A percentile compares a stretch with the other conserved stretches of the same genome.
phyloP scores from a whole-genome alignment of 2,888 invertebrate genomes.

The Labia minor region DNA sequence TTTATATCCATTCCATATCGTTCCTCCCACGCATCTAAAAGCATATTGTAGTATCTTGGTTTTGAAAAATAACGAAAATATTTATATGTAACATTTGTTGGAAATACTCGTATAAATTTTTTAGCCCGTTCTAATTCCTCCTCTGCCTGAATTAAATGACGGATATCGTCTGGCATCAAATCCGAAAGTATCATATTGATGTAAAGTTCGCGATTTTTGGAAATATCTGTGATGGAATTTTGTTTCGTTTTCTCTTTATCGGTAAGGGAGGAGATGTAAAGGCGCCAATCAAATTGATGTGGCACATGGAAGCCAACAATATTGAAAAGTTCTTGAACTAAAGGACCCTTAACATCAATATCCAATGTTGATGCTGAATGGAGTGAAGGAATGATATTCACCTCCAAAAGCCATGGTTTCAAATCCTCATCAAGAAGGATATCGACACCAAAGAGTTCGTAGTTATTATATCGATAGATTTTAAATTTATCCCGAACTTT shows the following conservation, averaged over 20 bases:
- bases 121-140: conserved; percentile 69
- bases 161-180: conserved; percentile 80
- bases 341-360: conserved; percentile 82
- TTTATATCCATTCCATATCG: neutral
- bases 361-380: conserved; percentile 82
- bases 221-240: neutral
- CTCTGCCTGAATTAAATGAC: conserved; percentile 73
- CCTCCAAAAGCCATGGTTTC: conserved; percentile 94
- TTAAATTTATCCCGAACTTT: conserved; percentile 63
- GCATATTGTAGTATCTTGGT: conserved; percentile 79
- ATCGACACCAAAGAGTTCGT: conserved; percentile 93
- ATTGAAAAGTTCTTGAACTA: conserved; percentile 83
- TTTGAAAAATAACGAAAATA: conserved; percentile 74
- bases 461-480: conserved; percentile 73
- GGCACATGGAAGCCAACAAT: conserved; percentile 86
- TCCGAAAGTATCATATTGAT: conserved; percentile 54
- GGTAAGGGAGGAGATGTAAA: neutral
- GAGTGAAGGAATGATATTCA: conserved; percentile 78
- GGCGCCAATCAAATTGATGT: neutral
- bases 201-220: neutral
- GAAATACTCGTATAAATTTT: conserved; percentile 74
- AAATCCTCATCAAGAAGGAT: conserved; percentile 81
- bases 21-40: conserved; percentile 84
- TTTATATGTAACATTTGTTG: conserved; percentile 58
- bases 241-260: neutral